Percentiles rank a stretch among this genome's conserved stretches.
phyloP scores from a whole-genome alignment of 2,113 vertebrate genomes.

The Lampris incognitus region DNA sequence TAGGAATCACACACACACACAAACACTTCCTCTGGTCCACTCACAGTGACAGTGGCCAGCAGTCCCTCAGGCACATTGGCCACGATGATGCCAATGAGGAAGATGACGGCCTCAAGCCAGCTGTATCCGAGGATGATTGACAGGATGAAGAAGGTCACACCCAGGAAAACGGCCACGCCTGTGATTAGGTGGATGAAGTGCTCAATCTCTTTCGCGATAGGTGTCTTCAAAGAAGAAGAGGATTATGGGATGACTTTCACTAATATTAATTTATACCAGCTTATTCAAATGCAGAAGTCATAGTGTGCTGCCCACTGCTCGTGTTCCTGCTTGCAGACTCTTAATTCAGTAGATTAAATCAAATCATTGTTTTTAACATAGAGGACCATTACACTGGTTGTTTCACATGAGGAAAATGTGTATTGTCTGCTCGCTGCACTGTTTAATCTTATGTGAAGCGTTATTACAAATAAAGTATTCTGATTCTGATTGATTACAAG shows the following conservation, averaged over 20 bases:
- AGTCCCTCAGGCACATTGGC: slow-evolving; percentile 93
- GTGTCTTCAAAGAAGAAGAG: slow-evolving; percentile 76
- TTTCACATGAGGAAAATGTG: too few species aligned
- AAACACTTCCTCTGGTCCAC: slow-evolving; percentile 42
- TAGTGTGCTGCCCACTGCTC: too few species aligned
- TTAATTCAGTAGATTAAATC: not conserved
- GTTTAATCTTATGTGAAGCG: too few species aligned
- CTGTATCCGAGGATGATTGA: slow-evolving; percentile 87
- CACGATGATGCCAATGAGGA: slow-evolving; percentile 94
- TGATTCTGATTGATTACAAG: too few species aligned
- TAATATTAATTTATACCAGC: too few species aligned
- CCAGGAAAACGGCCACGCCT: slow-evolving; percentile 90
- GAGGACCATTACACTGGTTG: too few species aligned
- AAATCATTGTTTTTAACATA: too few species aligned
- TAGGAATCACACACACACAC: not conserved
- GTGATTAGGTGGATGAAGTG: slow-evolving; percentile 96
- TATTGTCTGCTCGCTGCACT: too few species aligned
- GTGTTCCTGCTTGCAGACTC: not conserved
- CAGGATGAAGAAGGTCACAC: slow-evolving; percentile 88
- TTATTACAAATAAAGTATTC: too few species aligned
- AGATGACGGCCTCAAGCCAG: slow-evolving; percentile 94
- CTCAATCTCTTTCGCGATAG: slow-evolving; percentile 92
- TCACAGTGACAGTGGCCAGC: slow-evolving; percentile 93
- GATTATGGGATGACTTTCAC: not conserved
- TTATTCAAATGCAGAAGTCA: too few species aligned